phyloP scores from a whole-genome alignment of 53 echinoderm and acorn worm species.

The Patiria pectinifera region DNA sequence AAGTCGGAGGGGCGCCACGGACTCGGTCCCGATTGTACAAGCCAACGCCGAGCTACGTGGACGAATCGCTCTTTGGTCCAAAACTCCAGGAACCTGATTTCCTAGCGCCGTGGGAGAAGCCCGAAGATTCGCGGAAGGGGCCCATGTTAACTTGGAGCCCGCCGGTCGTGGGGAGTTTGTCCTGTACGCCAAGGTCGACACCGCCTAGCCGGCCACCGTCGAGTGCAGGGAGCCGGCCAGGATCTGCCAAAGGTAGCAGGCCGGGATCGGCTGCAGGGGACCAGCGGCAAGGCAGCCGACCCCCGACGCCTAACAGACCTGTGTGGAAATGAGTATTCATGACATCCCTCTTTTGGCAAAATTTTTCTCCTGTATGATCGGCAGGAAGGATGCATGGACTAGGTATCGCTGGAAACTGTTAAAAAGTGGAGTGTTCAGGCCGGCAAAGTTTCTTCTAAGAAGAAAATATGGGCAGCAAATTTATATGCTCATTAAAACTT shows the following conservation, averaged over 20 bases:
- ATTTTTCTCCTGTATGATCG: neutral
- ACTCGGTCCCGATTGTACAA: slow-evolving; percentile 67
- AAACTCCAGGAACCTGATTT: slow-evolving; percentile 73
- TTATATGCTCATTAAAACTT: too few relatives aligned
- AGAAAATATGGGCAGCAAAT: too few relatives aligned
- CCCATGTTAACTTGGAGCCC: slow-evolving; percentile 84
- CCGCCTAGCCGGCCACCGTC: slow-evolving; percentile 63
- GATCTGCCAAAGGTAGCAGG: slow-evolving; percentile 59
- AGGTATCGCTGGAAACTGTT: too few relatives aligned
- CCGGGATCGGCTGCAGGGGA: slow-evolving; percentile 61
- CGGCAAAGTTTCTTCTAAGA: too few relatives aligned
- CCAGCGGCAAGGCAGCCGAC: slow-evolving; percentile 19
- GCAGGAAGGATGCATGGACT: neutral
- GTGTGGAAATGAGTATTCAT: slow-evolving; percentile 56
- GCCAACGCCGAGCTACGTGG: slow-evolving; percentile 73
- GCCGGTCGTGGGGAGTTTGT: slow-evolving; percentile 83
- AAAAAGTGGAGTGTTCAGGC: too few relatives aligned
- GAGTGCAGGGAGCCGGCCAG: slow-evolving; percentile 62
- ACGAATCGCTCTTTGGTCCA: slow-evolving; percentile 87
- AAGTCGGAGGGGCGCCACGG: slow-evolving; percentile 36
- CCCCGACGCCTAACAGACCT: slow-evolving; percentile 66
- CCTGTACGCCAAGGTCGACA: slow-evolving; percentile 60
- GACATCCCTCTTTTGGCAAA: neutral
- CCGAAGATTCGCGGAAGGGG: slow-evolving; percentile 67
- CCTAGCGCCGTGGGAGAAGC: slow-evolving; percentile 91